phyloP scores from a whole-genome alignment of 2,113 vertebrate genomes.

The Columba janthina region DNA sequence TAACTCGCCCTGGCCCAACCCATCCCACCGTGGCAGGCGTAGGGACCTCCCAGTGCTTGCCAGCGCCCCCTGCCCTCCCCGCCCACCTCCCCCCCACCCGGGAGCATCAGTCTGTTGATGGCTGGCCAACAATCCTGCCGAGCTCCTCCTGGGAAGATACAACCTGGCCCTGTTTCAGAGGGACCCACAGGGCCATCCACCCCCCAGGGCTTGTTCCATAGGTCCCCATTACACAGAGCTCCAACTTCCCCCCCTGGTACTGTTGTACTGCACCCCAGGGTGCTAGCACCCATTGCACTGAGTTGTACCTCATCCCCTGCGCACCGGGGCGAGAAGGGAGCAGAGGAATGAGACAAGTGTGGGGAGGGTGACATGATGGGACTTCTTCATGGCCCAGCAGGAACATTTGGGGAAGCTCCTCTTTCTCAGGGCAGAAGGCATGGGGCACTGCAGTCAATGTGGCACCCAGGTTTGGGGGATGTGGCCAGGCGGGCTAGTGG shows the following conservation, averaged over 20 bases:
- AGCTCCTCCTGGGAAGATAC: background rate
- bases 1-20: background rate
- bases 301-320: background rate
- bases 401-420: background rate
- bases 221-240: background rate
- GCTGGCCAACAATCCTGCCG: background rate
- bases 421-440: background rate
- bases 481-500: background rate
- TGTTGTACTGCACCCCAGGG: background rate
- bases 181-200: background rate
- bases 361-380: background rate
- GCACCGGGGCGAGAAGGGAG: background rate
- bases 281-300: background rate
- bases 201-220: background rate
- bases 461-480: background rate
- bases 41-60: background rate
- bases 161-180: background rate
- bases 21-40: accelerated
- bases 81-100: no score
- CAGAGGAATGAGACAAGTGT: accelerated
- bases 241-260: background rate
- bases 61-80: background rate
- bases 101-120: background rate
- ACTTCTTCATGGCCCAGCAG: background rate
- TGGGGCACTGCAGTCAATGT: background rate